Base-by-base conservation (phyloP, 2,113 vertebrate species). In the Pica pica region DNA sequence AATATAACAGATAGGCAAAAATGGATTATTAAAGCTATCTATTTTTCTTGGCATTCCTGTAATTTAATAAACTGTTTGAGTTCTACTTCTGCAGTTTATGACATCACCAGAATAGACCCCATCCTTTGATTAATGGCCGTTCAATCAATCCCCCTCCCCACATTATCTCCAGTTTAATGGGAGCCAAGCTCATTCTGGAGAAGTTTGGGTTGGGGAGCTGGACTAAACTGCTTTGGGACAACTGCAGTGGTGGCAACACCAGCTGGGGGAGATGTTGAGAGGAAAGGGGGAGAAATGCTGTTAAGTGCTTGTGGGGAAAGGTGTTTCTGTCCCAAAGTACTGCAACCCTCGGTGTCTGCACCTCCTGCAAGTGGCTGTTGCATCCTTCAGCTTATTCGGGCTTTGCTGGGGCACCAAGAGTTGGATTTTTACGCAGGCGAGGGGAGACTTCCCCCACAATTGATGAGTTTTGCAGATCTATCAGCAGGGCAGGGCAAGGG, bases 1-100 rank as follows among this genome's bases (percentile, higher is more conserved):
- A 98, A 98, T 96, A 94, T 69, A 98, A 95, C 95, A 98, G 96
- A 97, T 97, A 97, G 96, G 97, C 96, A 97, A 96, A 98, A 98
- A 95, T 82, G 95, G 92, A 85, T 98, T 98, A 98, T 98, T 98
- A 98, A 98, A 98, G 97, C 97, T 89, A 97, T 97, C 95, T 97
- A 94, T 98, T 98, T 98, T 97, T 98, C 97, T 97, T 97, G 97
- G 96, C 67, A 8, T 98, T 96, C 83, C 94, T 93, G 93, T 98
- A 98, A 98, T 98, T 97, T 98, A 98, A 97, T 97, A 98, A 98
- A 97, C 95, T 93, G 82, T 94, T 95, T 89, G 95, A 97, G 91
- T 95, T 97, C 92, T 89, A 78, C 95, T 96, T 95, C 83, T 96
- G 95, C 92, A 94, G 92, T 94, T 97, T 93, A 90, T 96, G 96